Conservation (phyloP, 2,797 vertebrate species). For the Prionace glauca region DNA sequence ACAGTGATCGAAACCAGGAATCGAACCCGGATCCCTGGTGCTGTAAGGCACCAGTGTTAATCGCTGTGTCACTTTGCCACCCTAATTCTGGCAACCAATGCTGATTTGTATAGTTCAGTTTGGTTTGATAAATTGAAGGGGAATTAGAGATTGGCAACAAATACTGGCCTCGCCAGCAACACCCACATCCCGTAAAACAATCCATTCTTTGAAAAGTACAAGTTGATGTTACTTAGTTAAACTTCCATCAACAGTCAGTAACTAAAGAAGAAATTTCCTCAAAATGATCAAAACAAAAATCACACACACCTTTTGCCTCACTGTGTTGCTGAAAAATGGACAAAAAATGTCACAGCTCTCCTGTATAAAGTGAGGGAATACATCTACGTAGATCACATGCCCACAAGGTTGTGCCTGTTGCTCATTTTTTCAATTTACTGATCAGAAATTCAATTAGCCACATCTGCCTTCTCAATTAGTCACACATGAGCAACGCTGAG, state of each 20-base stretch:
- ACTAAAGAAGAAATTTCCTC: not conserved
- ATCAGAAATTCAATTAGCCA: conserved; percentile 24
- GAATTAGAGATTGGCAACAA: too few species aligned
- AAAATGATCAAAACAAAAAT: not conserved
- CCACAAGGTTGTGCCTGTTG: not conserved
- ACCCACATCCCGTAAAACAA: too few species aligned
- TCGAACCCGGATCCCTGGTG: too few species aligned
- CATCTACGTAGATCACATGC: too few species aligned
- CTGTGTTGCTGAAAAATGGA: not conserved
- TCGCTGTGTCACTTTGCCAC: too few species aligned
- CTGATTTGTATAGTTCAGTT: not conserved
- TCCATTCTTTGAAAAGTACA: not conserved
- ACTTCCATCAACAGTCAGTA: not conserved
- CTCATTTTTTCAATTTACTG: not conserved
- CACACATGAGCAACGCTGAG: not conserved
- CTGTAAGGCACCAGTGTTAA: too few species aligned
- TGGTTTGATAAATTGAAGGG: too few species aligned
- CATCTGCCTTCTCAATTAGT: not conserved
- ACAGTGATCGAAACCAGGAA: too few species aligned
- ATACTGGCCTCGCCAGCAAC: too few species aligned
- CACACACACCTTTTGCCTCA: not conserved
- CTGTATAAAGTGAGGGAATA: not conserved
- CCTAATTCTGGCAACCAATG: not conserved
- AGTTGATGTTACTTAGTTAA: not conserved
- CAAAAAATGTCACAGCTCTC: not conserved